phyloP scores from a whole-genome alignment of 2,797 vertebrate genomes.

The Notoglanidium macrostoma region DNA sequence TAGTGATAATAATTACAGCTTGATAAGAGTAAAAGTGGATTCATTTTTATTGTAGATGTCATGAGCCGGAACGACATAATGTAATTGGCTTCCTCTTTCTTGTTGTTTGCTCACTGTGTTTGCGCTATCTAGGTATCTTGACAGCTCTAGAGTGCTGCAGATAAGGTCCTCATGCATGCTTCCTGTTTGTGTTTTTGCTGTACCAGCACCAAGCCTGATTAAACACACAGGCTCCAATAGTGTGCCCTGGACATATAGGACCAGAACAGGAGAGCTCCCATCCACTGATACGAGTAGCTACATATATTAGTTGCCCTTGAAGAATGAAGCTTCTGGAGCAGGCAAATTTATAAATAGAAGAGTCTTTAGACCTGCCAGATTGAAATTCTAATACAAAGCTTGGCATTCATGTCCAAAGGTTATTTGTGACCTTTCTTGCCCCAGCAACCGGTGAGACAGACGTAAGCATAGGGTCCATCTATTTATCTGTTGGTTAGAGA shows the following conservation, averaged over 20 bases:
- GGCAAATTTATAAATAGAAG: constrained; percentile 78
- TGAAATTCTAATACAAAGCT: constrained; percentile 75
- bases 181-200: constrained; percentile 71
- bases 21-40: not conserved
- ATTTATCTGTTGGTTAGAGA: constrained; percentile 59
- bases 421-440: constrained; percentile 77
- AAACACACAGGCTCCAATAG: constrained; percentile 26
- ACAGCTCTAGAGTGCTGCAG: constrained; percentile 51
- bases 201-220: constrained; percentile 55
- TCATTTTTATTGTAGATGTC: constrained; percentile 20
- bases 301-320: constrained; percentile 65
- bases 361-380: constrained; percentile 69
- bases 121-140: constrained; percentile 40
- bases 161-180: constrained; percentile 66
- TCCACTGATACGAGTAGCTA: constrained; percentile 49
- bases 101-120: constrained; percentile 32
- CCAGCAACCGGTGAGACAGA: constrained; percentile 72
- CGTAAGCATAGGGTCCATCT: constrained; percentile 61
- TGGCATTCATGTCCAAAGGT: constrained; percentile 74
- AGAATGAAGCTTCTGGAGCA: constrained; percentile 73
- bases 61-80: constrained; percentile 18
- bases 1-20: not conserved
- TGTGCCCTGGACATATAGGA: constrained; percentile 9
- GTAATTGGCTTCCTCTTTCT: constrained; percentile 25
- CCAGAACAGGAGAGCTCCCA: constrained; percentile 18